These are phyloP conservation scores for Dermatophagoides farinae DNA, from an alignment of 1,140 invertebrate genomes.

Conservation along the genomic window DNA sequence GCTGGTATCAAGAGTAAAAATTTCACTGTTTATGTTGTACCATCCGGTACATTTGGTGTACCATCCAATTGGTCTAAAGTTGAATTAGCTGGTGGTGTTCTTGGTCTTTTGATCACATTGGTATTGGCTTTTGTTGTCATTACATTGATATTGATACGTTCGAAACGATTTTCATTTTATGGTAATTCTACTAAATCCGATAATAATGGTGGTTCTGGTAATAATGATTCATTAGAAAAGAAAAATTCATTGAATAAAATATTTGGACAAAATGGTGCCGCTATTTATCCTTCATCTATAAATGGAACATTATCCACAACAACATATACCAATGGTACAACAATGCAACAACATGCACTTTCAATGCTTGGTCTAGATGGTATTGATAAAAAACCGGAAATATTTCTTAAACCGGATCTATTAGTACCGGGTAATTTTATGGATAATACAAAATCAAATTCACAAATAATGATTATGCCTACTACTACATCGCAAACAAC, in stretches of 20 bases:
- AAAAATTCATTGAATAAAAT: background rate
- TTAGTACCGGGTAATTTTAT: constrained; percentile 20
- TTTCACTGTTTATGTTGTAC: constrained; percentile 41
- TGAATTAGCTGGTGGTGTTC: constrained; percentile 33
- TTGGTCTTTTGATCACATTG: constrained; percentile 35
- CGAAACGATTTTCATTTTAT: constrained; percentile 2
- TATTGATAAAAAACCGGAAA: constrained; percentile 19
- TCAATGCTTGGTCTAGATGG: constrained; percentile 17
- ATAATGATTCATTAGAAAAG: background rate
- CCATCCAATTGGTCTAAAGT: constrained; percentile 24
- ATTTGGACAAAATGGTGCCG: background rate
- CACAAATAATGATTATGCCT: constrained; percentile 2
- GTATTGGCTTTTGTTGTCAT: constrained; percentile 32
- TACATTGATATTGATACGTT: constrained; percentile 16
- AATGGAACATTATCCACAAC: background rate
- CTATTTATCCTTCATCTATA: background rate
- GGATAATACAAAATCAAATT: constrained; percentile 17
- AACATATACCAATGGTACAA: background rate
- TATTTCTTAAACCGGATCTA: constrained; percentile 14
- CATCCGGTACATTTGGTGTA: constrained; percentile 25
- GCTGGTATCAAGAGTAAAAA: constrained; percentile 46
- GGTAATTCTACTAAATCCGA: background rate
- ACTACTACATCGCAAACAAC: background rate
- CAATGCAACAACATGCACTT: constrained; percentile 3
- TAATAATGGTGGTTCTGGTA: background rate